A percentile compares a stretch with the other conserved stretches of the same genome.
phyloP scores from a whole-genome alignment of 64 coral and sea anemone species.

The Stylophora pistillata region DNA sequence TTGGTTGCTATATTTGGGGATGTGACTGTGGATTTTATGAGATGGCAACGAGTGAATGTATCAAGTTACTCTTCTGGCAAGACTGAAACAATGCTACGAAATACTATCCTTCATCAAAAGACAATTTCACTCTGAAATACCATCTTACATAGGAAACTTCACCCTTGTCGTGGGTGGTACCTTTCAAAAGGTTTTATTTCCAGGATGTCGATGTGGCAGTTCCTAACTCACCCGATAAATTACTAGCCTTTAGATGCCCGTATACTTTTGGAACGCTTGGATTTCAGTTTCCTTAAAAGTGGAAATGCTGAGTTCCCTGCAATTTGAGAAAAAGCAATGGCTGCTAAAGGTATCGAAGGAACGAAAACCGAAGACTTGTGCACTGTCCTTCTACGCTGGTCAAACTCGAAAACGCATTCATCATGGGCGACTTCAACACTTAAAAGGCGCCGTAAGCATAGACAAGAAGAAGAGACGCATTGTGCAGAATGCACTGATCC shows the following conservation, averaged over 20 bases:
- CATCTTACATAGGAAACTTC: slow-evolving; percentile 62
- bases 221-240: slow-evolving; percentile 49
- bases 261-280: slow-evolving; percentile 58
- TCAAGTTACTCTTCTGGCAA: slow-evolving; percentile 14
- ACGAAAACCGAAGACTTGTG: too few species aligned
- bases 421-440: too few species aligned
- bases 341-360: slow-evolving; percentile 12
- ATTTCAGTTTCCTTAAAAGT: slow-evolving; percentile 78
- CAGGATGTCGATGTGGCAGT: slow-evolving; percentile 61
- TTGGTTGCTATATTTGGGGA: slow-evolving; percentile 42
- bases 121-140: slow-evolving; percentile 58
- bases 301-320: slow-evolving; percentile 94
- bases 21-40: slow-evolving; percentile 63
- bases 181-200: slow-evolving; percentile 71
- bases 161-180: slow-evolving; percentile 61
- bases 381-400: too few species aligned
- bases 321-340: slow-evolving; percentile 47
- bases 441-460: too few species aligned
- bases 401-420: too few species aligned
- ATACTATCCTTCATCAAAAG: slow-evolving; percentile 62
- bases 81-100: slow-evolving; percentile 62
- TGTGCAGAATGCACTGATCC: too few species aligned
- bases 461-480: too few species aligned
- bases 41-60: slow-evolving; percentile 60
- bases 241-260: slow-evolving; percentile 69